Evolutionary conservation across 2,113 vertebrate species (phyloP).

Genomic region (Alosa alosa): DNA sequence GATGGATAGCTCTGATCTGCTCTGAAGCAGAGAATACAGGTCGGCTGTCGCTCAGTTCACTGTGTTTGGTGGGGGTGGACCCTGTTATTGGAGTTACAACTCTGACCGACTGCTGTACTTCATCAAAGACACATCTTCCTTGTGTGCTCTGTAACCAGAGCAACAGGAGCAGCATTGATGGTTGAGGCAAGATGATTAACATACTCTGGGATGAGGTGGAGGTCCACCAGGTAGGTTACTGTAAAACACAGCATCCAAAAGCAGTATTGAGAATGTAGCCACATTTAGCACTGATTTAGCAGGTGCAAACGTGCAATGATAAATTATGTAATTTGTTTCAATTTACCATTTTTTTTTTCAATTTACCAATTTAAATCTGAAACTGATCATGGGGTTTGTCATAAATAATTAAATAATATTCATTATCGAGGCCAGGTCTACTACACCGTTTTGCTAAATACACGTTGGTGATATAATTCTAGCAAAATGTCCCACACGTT

Average conservation of each 20-base stretch:
- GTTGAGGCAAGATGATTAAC: background rate
- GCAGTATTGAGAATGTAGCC: too few species aligned
- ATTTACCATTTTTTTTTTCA: too few species aligned
- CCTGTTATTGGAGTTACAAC: conserved; percentile 45
- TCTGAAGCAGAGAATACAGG: background rate
- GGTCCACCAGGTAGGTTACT: background rate
- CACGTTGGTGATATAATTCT: too few species aligned
- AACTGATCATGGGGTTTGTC: too few species aligned
- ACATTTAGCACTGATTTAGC: too few species aligned
- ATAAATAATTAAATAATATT: too few species aligned
- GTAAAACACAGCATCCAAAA: too few species aligned
- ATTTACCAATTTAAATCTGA: too few species aligned
- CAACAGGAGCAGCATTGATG: conserved; percentile 33
- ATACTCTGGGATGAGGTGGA: background rate
- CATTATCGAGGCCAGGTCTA: too few species aligned
- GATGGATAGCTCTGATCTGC: background rate
- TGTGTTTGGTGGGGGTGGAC: background rate
- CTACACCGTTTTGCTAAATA: too few species aligned
- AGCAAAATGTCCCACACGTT: background rate
- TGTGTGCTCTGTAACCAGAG: conserved; percentile 35
- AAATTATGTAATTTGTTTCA: too few species aligned
- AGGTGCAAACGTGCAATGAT: too few species aligned
- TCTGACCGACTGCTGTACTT: conserved; percentile 59
- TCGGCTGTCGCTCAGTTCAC: background rate
- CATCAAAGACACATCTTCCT: conserved; percentile 69